Conservation (phyloP, 1,140 invertebrate species). For the Tetramorium alpestre region DNA sequence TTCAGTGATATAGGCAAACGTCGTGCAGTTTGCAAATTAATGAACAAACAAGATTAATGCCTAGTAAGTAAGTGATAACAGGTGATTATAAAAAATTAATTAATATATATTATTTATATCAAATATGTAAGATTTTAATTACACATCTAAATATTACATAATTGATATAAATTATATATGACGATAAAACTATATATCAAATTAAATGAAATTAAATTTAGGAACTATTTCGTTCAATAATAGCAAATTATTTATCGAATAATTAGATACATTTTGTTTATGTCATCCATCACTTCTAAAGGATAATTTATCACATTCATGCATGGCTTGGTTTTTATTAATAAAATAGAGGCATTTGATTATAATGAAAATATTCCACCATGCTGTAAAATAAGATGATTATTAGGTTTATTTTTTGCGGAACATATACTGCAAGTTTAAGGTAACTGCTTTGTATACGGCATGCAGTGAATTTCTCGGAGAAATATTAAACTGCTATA, state of each 20-base stretch:
- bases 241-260: slow-evolving; percentile 8
- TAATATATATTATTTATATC: not conserved
- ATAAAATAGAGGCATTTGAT: not conserved
- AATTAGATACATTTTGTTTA: not conserved
- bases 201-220: not conserved
- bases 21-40: not conserved
- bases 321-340: not conserved
- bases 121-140: not conserved
- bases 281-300: not conserved
- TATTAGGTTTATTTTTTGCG: not conserved
- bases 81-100: too few species aligned
- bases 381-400: not conserved
- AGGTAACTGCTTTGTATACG: not conserved
- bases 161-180: not conserved
- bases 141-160: not conserved
- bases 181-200: not conserved
- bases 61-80: too few species aligned
- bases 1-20: not conserved
- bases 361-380: not conserved
- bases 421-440: slow-evolving; percentile 5
- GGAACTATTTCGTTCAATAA: not conserved
- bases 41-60: not conserved
- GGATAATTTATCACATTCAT: not conserved
- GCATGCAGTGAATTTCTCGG: not conserved
- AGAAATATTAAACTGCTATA: not conserved